These are phyloP conservation scores for Lethrus apterus DNA, from an alignment of 1,140 invertebrate species.

Conservation along the genomic window DNA sequence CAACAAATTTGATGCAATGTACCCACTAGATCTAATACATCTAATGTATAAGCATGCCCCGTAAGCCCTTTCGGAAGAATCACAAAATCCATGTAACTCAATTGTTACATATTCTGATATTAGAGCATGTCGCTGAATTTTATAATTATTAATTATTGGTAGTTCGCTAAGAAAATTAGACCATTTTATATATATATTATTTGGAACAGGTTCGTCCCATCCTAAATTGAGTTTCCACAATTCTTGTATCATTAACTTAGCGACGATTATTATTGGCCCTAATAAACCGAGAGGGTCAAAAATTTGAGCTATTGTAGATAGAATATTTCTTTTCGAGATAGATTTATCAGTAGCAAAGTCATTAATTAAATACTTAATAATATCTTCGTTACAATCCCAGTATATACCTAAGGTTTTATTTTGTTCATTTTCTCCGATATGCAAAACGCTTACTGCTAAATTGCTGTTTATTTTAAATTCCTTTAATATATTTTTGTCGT, in stretches of 20 bases:
- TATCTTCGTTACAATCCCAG: neutral
- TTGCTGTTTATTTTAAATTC: no score
- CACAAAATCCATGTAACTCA: conserved; percentile 24
- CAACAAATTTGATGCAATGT: conserved; percentile 24
- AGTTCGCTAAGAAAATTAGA: neutral
- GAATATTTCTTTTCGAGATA: neutral
- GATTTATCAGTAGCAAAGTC: neutral
- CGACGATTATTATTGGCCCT: conserved; percentile 32
- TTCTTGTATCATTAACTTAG: conserved; percentile 40
- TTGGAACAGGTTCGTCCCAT: conserved; percentile 39
- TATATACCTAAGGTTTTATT: neutral
- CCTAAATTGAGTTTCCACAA: conserved; percentile 33
- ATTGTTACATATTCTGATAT: conserved; percentile 9
- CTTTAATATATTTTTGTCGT: conserved; percentile 1
- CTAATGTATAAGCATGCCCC: conserved; percentile 14
- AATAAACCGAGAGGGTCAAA: conserved; percentile 42
- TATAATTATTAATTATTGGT: neutral
- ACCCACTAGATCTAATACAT: neutral
- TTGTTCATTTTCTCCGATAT: neutral
- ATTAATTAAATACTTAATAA: neutral
- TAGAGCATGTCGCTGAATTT: neutral
- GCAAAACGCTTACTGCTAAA: neutral
- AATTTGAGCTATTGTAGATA: conserved; percentile 13
- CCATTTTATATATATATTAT: neutral
- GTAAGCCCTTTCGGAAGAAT: conserved; percentile 26